Percentiles rank a stretch among this genome's conserved stretches.
Conservation (phyloP, 1,140 invertebrate genomes). For the Nephotettix cincticeps region DNA sequence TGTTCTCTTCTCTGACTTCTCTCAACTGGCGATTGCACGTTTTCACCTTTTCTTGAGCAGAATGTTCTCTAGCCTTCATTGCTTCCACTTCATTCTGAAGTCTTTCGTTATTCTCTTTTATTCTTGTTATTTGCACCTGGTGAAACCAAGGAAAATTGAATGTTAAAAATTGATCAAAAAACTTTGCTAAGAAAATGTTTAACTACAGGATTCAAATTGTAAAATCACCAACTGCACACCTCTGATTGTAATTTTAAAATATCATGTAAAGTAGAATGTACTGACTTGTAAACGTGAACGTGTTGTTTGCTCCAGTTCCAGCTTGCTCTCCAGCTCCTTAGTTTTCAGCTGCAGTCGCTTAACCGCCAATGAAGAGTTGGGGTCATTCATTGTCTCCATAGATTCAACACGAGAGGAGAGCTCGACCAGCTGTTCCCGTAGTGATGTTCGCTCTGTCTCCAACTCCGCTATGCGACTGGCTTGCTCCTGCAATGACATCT, state of each 20-base stretch:
- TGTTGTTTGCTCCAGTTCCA: slow-evolving; percentile 87
- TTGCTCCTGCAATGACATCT: slow-evolving; percentile 77
- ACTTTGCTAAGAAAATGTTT: no score
- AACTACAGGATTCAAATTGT: no score
- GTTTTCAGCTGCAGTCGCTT: slow-evolving; percentile 71
- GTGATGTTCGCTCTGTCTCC: slow-evolving; percentile 69
- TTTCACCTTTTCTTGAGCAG: slow-evolving; percentile 71
- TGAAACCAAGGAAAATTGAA: slow-evolving; percentile 30
- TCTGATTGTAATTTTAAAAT: no score
- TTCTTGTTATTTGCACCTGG: slow-evolving; percentile 71
- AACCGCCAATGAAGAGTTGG: slow-evolving; percentile 69
- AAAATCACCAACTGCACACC: no score
- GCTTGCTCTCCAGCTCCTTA: slow-evolving; percentile 84
- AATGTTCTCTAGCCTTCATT: slow-evolving; percentile 68
- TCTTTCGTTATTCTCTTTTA: slow-evolving; percentile 83
- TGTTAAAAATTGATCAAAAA: no score
- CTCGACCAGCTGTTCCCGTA: slow-evolving; percentile 76
- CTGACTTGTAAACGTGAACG: slow-evolving; percentile 74
- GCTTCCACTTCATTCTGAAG: slow-evolving; percentile 70
- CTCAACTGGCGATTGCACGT: slow-evolving; percentile 65
- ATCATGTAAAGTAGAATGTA: no score
- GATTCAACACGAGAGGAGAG: slow-evolving; percentile 72
- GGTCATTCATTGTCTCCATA: slow-evolving; percentile 75
- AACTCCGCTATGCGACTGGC: slow-evolving; percentile 75
- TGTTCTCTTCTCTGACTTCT: slow-evolving; percentile 71